Percentiles rank a stretch among this genome's conserved stretches.
phyloP scores from a whole-genome alignment of 2,113 vertebrate genomes.

The Protobothrops flavoviridis region DNA sequence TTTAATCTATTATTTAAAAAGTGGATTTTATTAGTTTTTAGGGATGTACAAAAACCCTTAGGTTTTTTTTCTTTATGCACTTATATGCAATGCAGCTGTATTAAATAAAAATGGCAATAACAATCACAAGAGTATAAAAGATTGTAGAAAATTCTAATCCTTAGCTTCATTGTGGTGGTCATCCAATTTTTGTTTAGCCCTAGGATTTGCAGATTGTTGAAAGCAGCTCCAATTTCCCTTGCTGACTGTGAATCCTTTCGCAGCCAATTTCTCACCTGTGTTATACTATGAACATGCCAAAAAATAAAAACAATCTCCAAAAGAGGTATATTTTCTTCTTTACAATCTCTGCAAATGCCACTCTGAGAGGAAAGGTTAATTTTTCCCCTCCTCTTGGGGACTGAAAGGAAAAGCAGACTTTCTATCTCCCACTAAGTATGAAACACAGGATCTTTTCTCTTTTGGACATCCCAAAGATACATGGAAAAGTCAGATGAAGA shows the following conservation, averaged over 20 bases:
- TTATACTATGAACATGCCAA: not conserved
- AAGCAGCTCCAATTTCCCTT: not conserved
- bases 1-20: not conserved
- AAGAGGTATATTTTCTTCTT: not conserved
- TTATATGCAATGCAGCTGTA: not conserved
- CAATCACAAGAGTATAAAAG: not conserved
- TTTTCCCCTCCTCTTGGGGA: no score
- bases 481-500: not conserved
- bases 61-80: not conserved
- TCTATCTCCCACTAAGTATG: not conserved
- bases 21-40: not conserved
- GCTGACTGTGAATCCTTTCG: not conserved
- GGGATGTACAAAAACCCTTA: not conserved
- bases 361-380: not conserved
- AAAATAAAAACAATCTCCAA: not conserved
- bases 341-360: not conserved
- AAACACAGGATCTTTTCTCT: not conserved
- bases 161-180: not conserved
- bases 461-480: not conserved
- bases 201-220: not conserved
- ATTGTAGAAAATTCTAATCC: not conserved
- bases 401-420: not conserved
- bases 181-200: not conserved
- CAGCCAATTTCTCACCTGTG: not conserved
- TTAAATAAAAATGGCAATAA: not conserved